These are phyloP conservation scores for Drosophila pegasa DNA, from an alignment of 2,888 invertebrate genomes.

Conservation along the genomic window DNA sequence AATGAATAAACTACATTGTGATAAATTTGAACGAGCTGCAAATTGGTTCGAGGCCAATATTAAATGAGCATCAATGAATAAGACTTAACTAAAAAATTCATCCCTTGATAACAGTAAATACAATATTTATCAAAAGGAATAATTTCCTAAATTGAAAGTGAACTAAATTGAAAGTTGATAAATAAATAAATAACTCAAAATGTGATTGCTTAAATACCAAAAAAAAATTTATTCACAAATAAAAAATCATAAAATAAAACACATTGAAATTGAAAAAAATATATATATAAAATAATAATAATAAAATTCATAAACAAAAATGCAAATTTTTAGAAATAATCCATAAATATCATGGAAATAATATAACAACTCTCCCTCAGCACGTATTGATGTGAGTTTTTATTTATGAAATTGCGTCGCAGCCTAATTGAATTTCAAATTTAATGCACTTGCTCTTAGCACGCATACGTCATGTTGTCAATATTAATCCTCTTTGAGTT, in stretches of 20 bases:
- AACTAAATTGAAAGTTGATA: not conserved
- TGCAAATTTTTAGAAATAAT: not conserved
- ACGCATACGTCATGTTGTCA: conserved; percentile 9
- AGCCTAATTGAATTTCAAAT: conserved; percentile 9
- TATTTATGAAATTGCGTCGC: not conserved
- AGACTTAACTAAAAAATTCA: conserved; percentile 15
- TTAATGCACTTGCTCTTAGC: not conserved
- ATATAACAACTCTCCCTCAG: not conserved
- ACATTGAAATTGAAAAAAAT: not conserved
- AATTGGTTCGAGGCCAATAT: conserved; percentile 53
- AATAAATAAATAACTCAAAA: not conserved
- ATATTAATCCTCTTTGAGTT: conserved; percentile 10
- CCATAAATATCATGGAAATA: not conserved
- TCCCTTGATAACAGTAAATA: conserved; percentile 3
- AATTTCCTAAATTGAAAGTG: not conserved
- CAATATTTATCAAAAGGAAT: conserved; percentile 10
- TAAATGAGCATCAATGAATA: conserved; percentile 35
- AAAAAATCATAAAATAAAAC: not conserved
- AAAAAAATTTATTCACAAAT: too few species aligned
- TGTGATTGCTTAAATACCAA: too few species aligned
- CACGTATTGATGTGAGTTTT: not conserved
- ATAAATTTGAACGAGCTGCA: conserved; percentile 34
- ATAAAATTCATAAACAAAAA: not conserved
- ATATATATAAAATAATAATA: too few species aligned
- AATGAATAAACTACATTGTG: conserved; percentile 10